These are phyloP conservation scores for Chouioia cunea DNA, from an alignment of 2,888 invertebrate genomes.

Conservation along the genomic window DNA sequence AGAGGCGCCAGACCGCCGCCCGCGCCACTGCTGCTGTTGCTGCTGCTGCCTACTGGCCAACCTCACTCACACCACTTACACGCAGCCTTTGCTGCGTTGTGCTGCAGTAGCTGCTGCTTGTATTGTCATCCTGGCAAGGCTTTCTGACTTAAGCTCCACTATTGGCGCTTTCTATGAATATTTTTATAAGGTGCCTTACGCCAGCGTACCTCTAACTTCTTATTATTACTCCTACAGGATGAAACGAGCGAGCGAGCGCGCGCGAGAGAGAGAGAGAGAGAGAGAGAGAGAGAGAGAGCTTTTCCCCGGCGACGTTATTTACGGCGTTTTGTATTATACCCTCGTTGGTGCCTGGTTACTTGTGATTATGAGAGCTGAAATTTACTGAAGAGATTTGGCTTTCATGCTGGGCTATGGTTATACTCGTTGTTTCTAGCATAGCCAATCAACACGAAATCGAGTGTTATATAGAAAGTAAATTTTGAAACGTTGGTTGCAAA, in stretches of 20 bases:
- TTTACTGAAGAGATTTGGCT: no score
- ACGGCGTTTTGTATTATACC: not conserved
- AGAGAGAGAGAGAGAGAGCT: not conserved
- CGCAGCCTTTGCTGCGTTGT: constrained; percentile 5
- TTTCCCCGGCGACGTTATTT: constrained; percentile 9
- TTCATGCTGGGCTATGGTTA: no score
- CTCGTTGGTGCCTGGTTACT: no score
- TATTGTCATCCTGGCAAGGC: constrained; percentile 27
- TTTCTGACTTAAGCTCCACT: constrained; percentile 43
- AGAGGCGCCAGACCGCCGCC: constrained; percentile 38
- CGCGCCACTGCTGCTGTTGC: not conserved
- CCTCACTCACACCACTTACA: constrained; percentile 8
- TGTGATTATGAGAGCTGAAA: no score
- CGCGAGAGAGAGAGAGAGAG: not conserved
- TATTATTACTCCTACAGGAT: constrained; percentile 23
- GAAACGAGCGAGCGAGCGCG: not conserved
- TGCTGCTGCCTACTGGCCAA: not conserved
- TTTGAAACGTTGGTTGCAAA: no score
- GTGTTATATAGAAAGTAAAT: no score
- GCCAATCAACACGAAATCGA: no score
- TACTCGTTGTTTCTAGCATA: no score
- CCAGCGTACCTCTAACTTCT: not conserved
- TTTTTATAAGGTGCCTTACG: constrained; percentile 23
- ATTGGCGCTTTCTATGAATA: constrained; percentile 42
- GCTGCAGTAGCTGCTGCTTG: no score